phyloP scores from a whole-genome alignment of 2,888 invertebrate species.

The Cryptophagus acutangulus region DNA sequence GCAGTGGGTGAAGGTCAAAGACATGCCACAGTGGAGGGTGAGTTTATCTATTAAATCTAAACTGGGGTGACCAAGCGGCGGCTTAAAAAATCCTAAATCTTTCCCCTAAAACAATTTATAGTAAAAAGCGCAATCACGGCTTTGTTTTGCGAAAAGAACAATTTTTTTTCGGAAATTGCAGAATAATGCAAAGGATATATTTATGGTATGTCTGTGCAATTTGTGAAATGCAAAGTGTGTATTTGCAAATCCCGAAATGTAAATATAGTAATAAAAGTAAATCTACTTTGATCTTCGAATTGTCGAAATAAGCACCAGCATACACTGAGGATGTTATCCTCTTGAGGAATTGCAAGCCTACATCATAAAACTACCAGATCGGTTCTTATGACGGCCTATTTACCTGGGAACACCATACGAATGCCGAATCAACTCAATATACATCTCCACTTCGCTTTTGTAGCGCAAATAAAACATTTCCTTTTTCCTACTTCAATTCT shows the following conservation, averaged over 20 bases:
- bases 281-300: conserved; percentile 34
- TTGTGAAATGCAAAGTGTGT: conserved; percentile 2
- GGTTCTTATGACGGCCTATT: conserved; percentile 35
- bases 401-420: conserved; percentile 34
- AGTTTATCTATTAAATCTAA: too few relatives aligned
- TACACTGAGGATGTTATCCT: conserved; percentile 29
- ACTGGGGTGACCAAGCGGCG: too few relatives aligned
- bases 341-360: conserved; percentile 35
- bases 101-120: too few relatives aligned
- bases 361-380: conserved; percentile 34
- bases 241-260: conserved; percentile 28
- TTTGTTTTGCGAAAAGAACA: too few relatives aligned
- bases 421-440: conserved; percentile 30
- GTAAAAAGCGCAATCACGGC: too few relatives aligned
- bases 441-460: too few relatives aligned
- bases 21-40: too few relatives aligned
- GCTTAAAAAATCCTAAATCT: too few relatives aligned
- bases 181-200: too few relatives aligned
- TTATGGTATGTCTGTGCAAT: too few relatives aligned
- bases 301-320: conserved; percentile 35
- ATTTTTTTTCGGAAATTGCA: too few relatives aligned
- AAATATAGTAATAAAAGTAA: conserved; percentile 37
- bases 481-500: not conserved
- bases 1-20: too few relatives aligned
- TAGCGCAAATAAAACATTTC: not conserved